Base-by-base conservation (phyloP, 2,113 vertebrate species). In the Desmodus rotundus region DNA sequence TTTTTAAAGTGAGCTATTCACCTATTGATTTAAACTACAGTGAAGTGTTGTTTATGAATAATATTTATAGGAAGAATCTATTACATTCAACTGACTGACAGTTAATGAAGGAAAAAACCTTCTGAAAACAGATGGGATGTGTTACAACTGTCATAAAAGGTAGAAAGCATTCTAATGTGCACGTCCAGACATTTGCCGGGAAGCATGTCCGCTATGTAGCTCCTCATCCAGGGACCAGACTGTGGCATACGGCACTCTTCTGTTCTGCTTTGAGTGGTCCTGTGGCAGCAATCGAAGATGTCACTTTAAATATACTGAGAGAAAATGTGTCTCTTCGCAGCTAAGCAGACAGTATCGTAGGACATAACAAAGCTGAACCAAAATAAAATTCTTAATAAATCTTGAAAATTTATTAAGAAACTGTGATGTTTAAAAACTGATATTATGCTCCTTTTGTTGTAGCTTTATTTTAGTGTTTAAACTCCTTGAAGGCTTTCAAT, bases 61-160 rank as follows among this genome's bases (percentile, higher is more conserved):
- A 86, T 84, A 96, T 93, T 96, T 93, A 17, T 58, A 31, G 91
- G 91, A 41, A 96, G 50, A 96, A 85, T 76, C 22, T 97, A 96
- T 88, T 90, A 91, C 0, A 0, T 41, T 58, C 58, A 96, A 96
- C 84, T 97, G 82, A 95, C 74, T 97, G 76, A 87, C 36, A 94
- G 88, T 45, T 97, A 97, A 96, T 96, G 80, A 88, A 74, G 61
- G 14, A 63, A 74, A 74, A 80, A 68, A 80, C 0, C 0, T 97
- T 96, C 87, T 85, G 84, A 97, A 97, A 94, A 97, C 97, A 98
- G 95, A 98, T 93, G 89, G 93, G 87, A 38, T 94, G 80, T 87
- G 43, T 33, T 97, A 77, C 38, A 65, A 74, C 77, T 94, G 73
- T 93, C 92, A 95, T 28, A 88, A 92, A 95, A 93, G 95, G 50